These are phyloP conservation scores for Drosophila pseudoananassae DNA, from an alignment of 1,140 invertebrate genomes.

Conservation along the genomic window DNA sequence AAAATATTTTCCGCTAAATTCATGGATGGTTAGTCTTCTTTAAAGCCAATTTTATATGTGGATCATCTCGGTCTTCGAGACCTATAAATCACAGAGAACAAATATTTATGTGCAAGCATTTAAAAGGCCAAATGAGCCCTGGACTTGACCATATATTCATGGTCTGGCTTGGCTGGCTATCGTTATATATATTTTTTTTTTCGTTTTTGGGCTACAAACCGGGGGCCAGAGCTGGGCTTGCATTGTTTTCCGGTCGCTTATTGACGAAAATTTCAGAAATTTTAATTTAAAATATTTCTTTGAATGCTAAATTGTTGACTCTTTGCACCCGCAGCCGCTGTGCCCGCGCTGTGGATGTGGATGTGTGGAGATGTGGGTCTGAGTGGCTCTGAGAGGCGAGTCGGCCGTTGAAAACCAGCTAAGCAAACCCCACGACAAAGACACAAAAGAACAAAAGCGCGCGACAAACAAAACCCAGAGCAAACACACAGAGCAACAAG, in stretches of 20 bases:
- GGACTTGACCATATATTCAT: slow-evolving; percentile 34
- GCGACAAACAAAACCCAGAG: slow-evolving; percentile 77
- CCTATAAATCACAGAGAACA: slow-evolving; percentile 68
- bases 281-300: slow-evolving; percentile 84
- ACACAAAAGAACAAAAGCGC: slow-evolving; percentile 81
- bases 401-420: slow-evolving; percentile 58
- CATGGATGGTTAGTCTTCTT: background rate
- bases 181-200: slow-evolving; percentile 2
- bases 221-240: slow-evolving; percentile 12
- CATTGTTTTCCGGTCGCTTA: slow-evolving; percentile 71
- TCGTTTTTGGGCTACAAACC: slow-evolving; percentile 9
- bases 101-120: slow-evolving; percentile 75
- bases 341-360: slow-evolving; percentile 6
- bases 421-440: slow-evolving; percentile 75
- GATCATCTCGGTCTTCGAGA: slow-evolving; percentile 1
- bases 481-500: slow-evolving; percentile 50
- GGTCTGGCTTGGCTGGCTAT: slow-evolving; percentile 1
- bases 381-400: background rate
- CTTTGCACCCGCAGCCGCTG: slow-evolving; percentile 64
- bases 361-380: slow-evolving; percentile 18
- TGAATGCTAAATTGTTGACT: slow-evolving; percentile 84
- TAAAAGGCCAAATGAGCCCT: slow-evolving; percentile 44
- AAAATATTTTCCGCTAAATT: background rate
- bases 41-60: slow-evolving; percentile 14
- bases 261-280: slow-evolving; percentile 84